A percentile compares a stretch with the other conserved stretches of the same genome.
These are phyloP conservation scores for Azorinus chamasolen DNA, from an alignment of 2,888 invertebrate genomes.

Conservation along the genomic window DNA sequence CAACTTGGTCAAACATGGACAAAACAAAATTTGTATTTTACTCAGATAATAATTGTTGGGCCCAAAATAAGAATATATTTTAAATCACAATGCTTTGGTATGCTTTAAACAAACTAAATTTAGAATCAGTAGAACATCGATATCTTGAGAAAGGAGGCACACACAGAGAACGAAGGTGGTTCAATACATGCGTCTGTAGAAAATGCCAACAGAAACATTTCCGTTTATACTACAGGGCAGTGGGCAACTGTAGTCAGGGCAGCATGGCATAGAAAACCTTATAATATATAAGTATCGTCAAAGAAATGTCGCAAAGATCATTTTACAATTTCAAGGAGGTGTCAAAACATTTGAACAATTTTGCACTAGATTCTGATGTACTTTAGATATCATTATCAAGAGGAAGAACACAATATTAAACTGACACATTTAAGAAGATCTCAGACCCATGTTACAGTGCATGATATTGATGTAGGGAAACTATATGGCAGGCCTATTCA, in stretches of 20 bases:
- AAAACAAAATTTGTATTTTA: slow-evolving; percentile 5
- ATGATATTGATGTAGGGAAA: too few species aligned
- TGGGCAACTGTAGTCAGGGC: slow-evolving; percentile 23
- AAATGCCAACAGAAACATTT: neutral
- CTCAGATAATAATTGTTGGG: slow-evolving; percentile 20
- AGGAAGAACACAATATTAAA: too few species aligned
- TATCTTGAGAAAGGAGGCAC: slow-evolving; percentile 12
- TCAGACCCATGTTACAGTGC: too few species aligned
- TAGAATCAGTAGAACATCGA: slow-evolving; percentile 4
- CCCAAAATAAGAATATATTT: slow-evolving; percentile 21
- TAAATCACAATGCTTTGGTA: slow-evolving; percentile 23
- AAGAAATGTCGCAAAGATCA: slow-evolving; percentile 1
- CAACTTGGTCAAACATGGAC: neutral
- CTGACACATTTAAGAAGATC: too few species aligned
- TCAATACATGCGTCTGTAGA: slow-evolving; percentile 6
- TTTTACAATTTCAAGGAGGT: slow-evolving; percentile 18
- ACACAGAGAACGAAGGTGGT: slow-evolving; percentile 14
- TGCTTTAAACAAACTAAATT: neutral
- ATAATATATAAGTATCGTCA: slow-evolving; percentile 23
- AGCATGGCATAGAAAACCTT: slow-evolving; percentile 7
- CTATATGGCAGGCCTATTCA: too few species aligned
- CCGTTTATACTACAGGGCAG: slow-evolving; percentile 16
- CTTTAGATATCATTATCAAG: too few species aligned
- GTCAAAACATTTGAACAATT: slow-evolving; percentile 14
- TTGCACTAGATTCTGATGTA: neutral